A percentile compares a stretch with the other conserved stretches of the same genome.
Conservation (phyloP, 2,113 vertebrate species). For the Erythrocebus patas region DNA sequence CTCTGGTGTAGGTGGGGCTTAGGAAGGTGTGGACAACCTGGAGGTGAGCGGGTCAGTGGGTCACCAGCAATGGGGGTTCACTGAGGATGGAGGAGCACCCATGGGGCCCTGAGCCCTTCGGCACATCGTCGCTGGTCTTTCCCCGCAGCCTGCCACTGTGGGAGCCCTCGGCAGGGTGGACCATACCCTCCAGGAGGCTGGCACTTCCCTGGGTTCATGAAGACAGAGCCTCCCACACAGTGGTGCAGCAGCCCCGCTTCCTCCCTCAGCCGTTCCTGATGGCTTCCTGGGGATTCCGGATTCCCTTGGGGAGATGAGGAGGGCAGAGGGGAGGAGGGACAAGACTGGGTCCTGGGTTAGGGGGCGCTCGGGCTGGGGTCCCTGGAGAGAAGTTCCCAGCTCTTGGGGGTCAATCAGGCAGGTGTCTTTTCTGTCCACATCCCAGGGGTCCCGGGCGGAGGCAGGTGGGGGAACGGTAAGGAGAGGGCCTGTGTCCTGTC, state of each 20-base stretch:
- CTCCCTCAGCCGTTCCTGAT: background rate
- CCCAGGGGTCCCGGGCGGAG: too few species aligned
- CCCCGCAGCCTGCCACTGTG: fast-evolving
- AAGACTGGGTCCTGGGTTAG: background rate
- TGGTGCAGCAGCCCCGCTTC: background rate
- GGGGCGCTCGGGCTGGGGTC: background rate
- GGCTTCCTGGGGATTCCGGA: background rate
- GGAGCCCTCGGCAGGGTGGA: too few species aligned
- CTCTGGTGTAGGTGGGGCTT: background rate
- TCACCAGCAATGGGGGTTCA: background rate
- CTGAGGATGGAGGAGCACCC: too few species aligned
- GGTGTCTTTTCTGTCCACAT: too few species aligned
- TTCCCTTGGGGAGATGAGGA: background rate
- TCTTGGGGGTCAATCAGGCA: fast-evolving
- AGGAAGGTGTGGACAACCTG: background rate
- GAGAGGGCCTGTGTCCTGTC: background rate
- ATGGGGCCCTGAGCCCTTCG: too few species aligned
- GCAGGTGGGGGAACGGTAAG: background rate
- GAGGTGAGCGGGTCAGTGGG: background rate
- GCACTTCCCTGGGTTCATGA: too few species aligned
- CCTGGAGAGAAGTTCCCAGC: too few species aligned
- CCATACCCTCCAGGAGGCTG: too few species aligned
- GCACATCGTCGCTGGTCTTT: fast-evolving
- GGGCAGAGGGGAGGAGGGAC: background rate
- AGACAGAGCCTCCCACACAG: too few species aligned